A percentile compares a stretch with the other conserved stretches of the same genome.
These are phyloP conservation scores for Bellardia pandia DNA, from an alignment of 2,888 invertebrate genomes.

Conservation along the genomic window DNA sequence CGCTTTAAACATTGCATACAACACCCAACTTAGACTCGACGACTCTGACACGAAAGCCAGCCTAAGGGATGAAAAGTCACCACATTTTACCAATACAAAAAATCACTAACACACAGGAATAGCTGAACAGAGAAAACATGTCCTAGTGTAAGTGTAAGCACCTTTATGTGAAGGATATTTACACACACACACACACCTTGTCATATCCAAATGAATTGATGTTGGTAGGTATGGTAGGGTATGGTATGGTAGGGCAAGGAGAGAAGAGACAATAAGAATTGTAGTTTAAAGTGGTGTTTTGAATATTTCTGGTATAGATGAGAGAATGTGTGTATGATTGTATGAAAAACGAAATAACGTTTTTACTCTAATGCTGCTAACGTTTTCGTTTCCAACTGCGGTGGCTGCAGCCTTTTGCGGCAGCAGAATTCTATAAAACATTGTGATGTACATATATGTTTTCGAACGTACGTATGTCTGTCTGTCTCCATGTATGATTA, in stretches of 20 bases:
- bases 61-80: conserved; percentile 83
- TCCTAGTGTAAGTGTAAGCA: conserved; percentile 69
- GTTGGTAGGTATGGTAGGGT: conserved; percentile 4
- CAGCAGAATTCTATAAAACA: conserved; percentile 50
- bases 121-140: conserved; percentile 24
- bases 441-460: conserved; percentile 12
- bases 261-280: conserved; percentile 63
- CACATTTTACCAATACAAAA: conserved; percentile 67
- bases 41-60: conserved; percentile 71
- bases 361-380: conserved; percentile 50
- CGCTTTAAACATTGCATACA: conserved; percentile 48
- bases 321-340: conserved; percentile 12
- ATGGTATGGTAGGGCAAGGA: conserved; percentile 37
- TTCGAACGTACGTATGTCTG: not conserved
- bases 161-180: conserved; percentile 55
- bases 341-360: conserved; percentile 45
- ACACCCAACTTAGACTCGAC: conserved; percentile 71
- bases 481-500: conserved; percentile 55
- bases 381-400: not conserved
- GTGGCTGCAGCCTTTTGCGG: conserved; percentile 48
- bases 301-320: conserved; percentile 31
- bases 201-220: conserved; percentile 19
- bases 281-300: conserved; percentile 62
- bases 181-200: not conserved
- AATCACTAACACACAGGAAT: conserved; percentile 41